A percentile compares a stretch with the other conserved stretches of the same genome.
Conservation (phyloP, 2,888 invertebrate genomes). For the Eristalinus sepulchralis region DNA sequence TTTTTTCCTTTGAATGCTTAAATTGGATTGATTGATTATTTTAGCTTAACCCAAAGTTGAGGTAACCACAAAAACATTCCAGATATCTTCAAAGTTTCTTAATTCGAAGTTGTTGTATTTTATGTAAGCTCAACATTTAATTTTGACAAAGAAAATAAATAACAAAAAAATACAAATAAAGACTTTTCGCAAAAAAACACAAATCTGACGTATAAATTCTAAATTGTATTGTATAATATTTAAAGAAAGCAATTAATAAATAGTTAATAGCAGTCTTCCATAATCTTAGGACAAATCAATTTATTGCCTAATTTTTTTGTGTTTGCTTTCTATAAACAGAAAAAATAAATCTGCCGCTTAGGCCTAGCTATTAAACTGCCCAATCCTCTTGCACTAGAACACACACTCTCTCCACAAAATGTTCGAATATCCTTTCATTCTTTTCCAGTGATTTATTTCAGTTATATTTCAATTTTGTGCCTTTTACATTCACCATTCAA, state of each 20-base stretch:
- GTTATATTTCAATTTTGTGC: slow-evolving; percentile 34
- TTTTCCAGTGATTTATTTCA: not conserved
- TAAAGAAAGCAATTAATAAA: slow-evolving; percentile 60
- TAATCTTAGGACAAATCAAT: slow-evolving; percentile 72
- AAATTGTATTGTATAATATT: slow-evolving; percentile 52
- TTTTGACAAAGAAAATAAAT: not conserved
- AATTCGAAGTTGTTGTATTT: no score
- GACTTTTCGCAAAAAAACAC: slow-evolving; percentile 6
- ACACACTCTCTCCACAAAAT: slow-evolving; percentile 59
- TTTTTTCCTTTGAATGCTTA: no score
- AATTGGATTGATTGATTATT: no score
- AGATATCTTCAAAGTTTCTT: no score
- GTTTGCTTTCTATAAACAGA: slow-evolving; percentile 8
- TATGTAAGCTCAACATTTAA: no score
- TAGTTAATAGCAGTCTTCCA: slow-evolving; percentile 75
- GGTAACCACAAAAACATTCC: no score
- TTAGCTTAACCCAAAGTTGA: no score
- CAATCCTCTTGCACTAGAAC: slow-evolving; percentile 50
- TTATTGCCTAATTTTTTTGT: slow-evolving; percentile 26
- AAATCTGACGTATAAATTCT: slow-evolving; percentile 32
- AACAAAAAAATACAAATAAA: not conserved
- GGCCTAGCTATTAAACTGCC: slow-evolving; percentile 1
- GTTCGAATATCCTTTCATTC: slow-evolving; percentile 7
- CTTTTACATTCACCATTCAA: slow-evolving; percentile 28
- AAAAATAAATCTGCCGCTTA: slow-evolving; percentile 1